Conservation (phyloP, 2,797 vertebrate species). For the Ciconia nigra region DNA sequence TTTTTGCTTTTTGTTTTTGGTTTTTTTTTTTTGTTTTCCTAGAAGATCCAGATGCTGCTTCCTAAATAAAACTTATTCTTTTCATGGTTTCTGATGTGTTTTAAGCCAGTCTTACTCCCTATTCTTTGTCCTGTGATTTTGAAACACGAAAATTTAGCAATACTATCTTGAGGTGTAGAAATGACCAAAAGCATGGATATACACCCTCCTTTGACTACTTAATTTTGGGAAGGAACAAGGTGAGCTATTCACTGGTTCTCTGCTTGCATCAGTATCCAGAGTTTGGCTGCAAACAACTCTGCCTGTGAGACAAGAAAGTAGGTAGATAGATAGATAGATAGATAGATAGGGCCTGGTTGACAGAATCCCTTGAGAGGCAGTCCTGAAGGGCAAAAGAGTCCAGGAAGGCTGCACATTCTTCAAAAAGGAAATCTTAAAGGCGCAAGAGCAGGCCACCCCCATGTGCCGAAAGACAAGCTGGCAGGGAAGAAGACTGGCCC, state of each 20-base stretch:
- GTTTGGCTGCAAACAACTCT: not conserved
- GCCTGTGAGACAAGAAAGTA: not conserved
- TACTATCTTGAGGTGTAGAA: not conserved
- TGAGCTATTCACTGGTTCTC: not conserved
- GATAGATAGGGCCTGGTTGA: not conserved
- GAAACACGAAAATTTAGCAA: not conserved
- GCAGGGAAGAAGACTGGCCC: not conserved
- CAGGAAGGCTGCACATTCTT: not conserved
- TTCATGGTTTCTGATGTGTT: not conserved
- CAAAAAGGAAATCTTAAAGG: not conserved
- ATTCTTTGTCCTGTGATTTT: not conserved
- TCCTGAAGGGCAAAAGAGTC: not conserved
- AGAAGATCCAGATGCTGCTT: not conserved
- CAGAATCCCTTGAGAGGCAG: not conserved
- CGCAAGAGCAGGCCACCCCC: rapidly evolving
- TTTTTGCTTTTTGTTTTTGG: not conserved
- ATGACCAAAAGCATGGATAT: not conserved
- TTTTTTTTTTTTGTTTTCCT: not conserved
- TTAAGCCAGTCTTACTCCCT: not conserved
- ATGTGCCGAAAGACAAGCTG: rapidly evolving
- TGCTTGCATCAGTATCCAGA: not conserved
- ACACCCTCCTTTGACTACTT: not conserved
- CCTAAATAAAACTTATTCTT: not conserved
- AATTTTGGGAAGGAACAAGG: not conserved
- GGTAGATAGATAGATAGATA: not conserved